Conservation (phyloP, 2,113 vertebrate genomes). For the Microcebus ravelobensis region DNA sequence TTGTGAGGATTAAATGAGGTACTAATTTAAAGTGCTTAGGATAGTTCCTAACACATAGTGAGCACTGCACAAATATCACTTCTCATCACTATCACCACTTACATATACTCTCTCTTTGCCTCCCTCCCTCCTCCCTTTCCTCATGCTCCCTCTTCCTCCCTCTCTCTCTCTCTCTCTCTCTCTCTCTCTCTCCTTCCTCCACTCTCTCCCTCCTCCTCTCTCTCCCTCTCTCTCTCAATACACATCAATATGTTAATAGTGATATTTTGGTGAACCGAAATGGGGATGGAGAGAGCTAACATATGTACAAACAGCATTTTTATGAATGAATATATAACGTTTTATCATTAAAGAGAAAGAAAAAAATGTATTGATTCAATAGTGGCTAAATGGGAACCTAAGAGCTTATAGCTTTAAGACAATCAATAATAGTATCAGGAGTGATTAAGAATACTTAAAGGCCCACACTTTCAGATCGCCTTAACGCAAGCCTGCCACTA, state of each 20-base stretch:
- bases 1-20: not conserved
- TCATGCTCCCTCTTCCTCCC: too few species aligned
- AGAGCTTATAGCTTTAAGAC: not conserved
- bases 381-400: conserved; percentile 1
- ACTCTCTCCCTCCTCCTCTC: too few species aligned
- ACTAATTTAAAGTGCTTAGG: not conserved
- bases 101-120: not conserved
- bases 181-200: not conserved
- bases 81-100: not conserved
- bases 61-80: not conserved
- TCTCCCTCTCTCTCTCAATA: not conserved
- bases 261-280: not conserved
- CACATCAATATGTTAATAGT: not conserved
- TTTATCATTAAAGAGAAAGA: conserved; percentile 12
- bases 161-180: too few species aligned
- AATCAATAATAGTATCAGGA: not conserved
- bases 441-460: not conserved
- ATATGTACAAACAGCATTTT: not conserved
- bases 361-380: not conserved
- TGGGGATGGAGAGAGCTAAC: not conserved
- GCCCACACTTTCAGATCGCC: not conserved
- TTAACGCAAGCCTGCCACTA: not conserved
- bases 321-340: not conserved
- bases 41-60: not conserved
- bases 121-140: too few species aligned